phyloP scores from a whole-genome alignment of 1,140 invertebrate species.

The Rhagoletis pomonella region DNA sequence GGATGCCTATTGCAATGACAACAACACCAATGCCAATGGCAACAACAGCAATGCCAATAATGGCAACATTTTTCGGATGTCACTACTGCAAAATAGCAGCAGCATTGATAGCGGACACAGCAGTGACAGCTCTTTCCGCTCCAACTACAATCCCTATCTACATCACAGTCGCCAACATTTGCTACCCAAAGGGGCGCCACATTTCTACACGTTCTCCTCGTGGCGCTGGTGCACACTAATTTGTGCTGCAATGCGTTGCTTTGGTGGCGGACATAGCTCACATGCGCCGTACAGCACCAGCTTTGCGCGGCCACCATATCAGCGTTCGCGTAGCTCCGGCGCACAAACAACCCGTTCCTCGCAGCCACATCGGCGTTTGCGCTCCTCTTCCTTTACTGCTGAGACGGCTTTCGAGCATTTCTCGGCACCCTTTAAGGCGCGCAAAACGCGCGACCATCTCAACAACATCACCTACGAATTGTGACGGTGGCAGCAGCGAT shows the following conservation, averaged over 20 bases:
- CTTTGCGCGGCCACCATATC: slow-evolving; percentile 59
- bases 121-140: slow-evolving; percentile 69
- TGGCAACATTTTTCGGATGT: slow-evolving; percentile 69
- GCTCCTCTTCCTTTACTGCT: slow-evolving; percentile 68
- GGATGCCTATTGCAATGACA: slow-evolving; percentile 62
- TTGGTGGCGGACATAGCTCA: slow-evolving; percentile 67
- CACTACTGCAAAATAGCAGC: slow-evolving; percentile 49
- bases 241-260: slow-evolving; percentile 73
- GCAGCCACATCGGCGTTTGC: slow-evolving; percentile 63
- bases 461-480: slow-evolving; percentile 73
- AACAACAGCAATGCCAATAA: slow-evolving; percentile 70
- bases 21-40: slow-evolving; percentile 63
- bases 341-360: slow-evolving; percentile 46
- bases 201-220: slow-evolving; percentile 69
- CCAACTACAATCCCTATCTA: slow-evolving; percentile 71
- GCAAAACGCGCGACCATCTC: slow-evolving; percentile 71
- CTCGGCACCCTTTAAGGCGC: slow-evolving; percentile 68
- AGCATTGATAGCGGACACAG: slow-evolving; percentile 67
- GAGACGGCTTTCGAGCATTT: slow-evolving; percentile 70
- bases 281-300: slow-evolving; percentile 68
- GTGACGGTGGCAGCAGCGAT: slow-evolving; percentile 64
- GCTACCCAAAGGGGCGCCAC: slow-evolving; percentile 63
- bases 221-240: slow-evolving; percentile 72
- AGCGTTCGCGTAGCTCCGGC: slow-evolving; percentile 55
- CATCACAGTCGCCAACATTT: slow-evolving; percentile 71